These are phyloP conservation scores for Philaenus spumarius DNA, from an alignment of 1,140 invertebrate species.

Conservation along the genomic window DNA sequence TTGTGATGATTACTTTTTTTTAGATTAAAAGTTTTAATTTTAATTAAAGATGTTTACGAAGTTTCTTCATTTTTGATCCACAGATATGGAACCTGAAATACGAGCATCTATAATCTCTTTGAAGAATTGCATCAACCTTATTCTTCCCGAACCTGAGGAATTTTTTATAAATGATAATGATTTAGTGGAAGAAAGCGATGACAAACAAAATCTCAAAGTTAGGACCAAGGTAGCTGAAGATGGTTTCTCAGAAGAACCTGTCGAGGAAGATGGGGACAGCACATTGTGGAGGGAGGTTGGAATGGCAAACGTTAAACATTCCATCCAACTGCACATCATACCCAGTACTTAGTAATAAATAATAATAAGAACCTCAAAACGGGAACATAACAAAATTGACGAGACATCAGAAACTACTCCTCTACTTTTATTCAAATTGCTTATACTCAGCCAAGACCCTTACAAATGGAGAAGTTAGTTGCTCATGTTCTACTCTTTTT, in stretches of 20 bases:
- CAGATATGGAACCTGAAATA: constrained; percentile 34
- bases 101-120: constrained; percentile 29
- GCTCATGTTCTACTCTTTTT: not conserved
- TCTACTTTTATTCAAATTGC: not conserved
- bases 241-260: not conserved
- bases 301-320: constrained; percentile 19
- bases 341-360: constrained; percentile 19
- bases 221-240: not conserved
- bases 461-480: not conserved
- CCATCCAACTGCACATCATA: constrained; percentile 20
- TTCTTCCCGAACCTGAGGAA: constrained; percentile 35
- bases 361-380: not conserved
- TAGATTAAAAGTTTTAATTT: not conserved
- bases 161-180: constrained; percentile 26
- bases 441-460: not conserved
- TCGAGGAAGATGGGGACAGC: constrained; percentile 17
- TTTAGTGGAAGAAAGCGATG: not conserved
- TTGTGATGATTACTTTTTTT: not conserved
- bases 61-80: constrained; percentile 7
- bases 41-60: not conserved
- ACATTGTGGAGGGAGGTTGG: constrained; percentile 29
- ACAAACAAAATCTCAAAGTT: constrained; percentile 6
- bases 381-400: not conserved
- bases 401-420: too few species aligned
- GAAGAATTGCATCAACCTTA: constrained; percentile 32